Base-by-base conservation (phyloP, 2,797 vertebrate genomes). In the Sebastes vulpes region DNA sequence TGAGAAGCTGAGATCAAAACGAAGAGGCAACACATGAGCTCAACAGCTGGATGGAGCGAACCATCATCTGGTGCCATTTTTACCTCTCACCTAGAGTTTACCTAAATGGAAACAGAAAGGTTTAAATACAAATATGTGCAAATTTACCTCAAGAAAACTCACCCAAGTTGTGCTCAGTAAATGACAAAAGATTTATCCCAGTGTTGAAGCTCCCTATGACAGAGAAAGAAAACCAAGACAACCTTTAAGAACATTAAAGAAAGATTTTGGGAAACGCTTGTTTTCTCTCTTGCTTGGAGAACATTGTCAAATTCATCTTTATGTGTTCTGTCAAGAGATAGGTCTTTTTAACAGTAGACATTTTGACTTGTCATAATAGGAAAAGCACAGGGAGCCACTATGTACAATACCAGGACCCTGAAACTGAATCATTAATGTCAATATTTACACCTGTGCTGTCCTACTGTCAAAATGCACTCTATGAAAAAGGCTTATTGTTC, bases 101-200 rank as follows among this genome's bases (percentile, higher is more conserved):
- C 25, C 25, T 75, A 31, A 85, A 63, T 65, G 42, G 38, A 78
- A 82, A 72, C 76, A 75, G 56, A 74, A 60, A 72, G 42, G 29
- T 54, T 65, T 72, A 32, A 82, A 83, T 58, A 57, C 71, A 65
- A 59, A 63, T 52, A 72, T 8, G 57, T 66, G 53, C 46, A 73
- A 54, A 77, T 80, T 66, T 7, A 78, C 54, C 9, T 68, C 9
- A 77, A 69, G 29, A 61, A 76, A 79, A 94, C 95, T 94, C 84
- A 94, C 89, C 93, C 69, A 96, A 59, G 85, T 94, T 94, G 81
- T 90, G 93, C 77, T 95, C 92, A 57, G 94, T 95, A 78, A 95
- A 95, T 61, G 90, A 72, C 72, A 95, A 75, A 65, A 95, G 86
- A 79, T 91, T 90, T 68, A 95, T 92, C 73, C 88, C 89, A 16